Percentiles rank a stretch among this genome's conserved stretches.
These are phyloP conservation scores for Carapus acus DNA, from an alignment of 2,797 vertebrate genomes.

Conservation along the genomic window DNA sequence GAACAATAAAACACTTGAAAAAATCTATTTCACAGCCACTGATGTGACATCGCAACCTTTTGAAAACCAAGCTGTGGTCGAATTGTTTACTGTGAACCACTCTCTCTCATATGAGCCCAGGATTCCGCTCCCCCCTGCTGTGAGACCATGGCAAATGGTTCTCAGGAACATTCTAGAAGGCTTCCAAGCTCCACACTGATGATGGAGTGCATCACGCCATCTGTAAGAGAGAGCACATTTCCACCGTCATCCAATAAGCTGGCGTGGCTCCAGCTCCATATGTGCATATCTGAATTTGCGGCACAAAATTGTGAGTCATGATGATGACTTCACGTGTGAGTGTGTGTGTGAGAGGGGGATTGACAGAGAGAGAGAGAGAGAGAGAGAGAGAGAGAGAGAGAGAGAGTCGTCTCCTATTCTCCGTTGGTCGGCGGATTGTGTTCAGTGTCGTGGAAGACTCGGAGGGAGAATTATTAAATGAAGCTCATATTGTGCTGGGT, in stretches of 20 bases:
- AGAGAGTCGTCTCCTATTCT: conserved; percentile 37
- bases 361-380: conserved; percentile 3
- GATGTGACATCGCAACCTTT: conserved; percentile 21
- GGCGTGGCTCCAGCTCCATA: conserved; percentile 49
- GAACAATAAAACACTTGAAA: too few species aligned
- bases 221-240: conserved; percentile 55
- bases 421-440: conserved; percentile 60
- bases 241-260: conserved; percentile 52
- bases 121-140: conserved; percentile 30
- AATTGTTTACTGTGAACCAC: conserved; percentile 19
- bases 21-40: neutral
- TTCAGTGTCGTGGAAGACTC: conserved; percentile 67
- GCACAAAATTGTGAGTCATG: conserved; percentile 61
- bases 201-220: conserved; percentile 55
- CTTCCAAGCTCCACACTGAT: conserved; percentile 61
- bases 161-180: conserved; percentile 25
- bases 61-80: conserved; percentile 10
- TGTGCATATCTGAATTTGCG: conserved; percentile 61
- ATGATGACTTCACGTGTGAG: conserved; percentile 20
- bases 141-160: conserved; percentile 44
- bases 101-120: conserved; percentile 25
- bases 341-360: conserved; percentile 4
- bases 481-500: conserved; percentile 48
- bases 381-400: neutral
- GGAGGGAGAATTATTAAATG: conserved; percentile 59